These are phyloP conservation scores for Leuciscus waleckii DNA, from an alignment of 2,797 vertebrate species.

Conservation along the genomic window DNA sequence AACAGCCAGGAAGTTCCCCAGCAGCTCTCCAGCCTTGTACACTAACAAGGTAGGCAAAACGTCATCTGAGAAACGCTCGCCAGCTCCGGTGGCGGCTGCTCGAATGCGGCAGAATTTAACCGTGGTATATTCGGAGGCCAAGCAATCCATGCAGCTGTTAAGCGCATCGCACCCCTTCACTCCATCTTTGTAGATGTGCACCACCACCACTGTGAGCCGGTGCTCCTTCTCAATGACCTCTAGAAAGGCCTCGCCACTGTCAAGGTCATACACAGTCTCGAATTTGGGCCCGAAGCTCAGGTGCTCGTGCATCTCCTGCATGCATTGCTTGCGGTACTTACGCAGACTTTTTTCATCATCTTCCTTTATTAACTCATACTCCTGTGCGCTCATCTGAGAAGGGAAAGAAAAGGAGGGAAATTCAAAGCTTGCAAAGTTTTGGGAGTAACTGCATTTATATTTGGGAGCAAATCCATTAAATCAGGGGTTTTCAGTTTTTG, in stretches of 20 bases:
- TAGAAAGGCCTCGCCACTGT: slow-evolving; percentile 86
- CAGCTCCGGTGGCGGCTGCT: slow-evolving; percentile 86
- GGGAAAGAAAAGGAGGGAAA: background rate
- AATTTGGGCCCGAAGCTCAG: slow-evolving; percentile 94
- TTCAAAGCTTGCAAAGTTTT: background rate
- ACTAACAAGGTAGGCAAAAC: slow-evolving; percentile 91
- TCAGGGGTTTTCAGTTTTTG: no score
- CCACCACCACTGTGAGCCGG: slow-evolving; percentile 87
- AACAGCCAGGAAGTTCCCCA: slow-evolving; percentile 92
- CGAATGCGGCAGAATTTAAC: slow-evolving; percentile 97
- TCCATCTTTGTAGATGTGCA: slow-evolving; percentile 90
- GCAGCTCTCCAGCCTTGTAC: slow-evolving; percentile 94
- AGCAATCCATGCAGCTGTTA: slow-evolving; percentile 87
- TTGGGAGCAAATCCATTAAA: background rate
- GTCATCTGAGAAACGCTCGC: slow-evolving; percentile 88
- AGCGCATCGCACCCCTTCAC: slow-evolving; percentile 89
- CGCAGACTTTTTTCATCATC: slow-evolving; percentile 92
- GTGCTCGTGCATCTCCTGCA: slow-evolving; percentile 96
- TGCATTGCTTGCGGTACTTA: slow-evolving; percentile 92
- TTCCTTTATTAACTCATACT: slow-evolving; percentile 91
- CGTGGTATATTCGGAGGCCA: slow-evolving; percentile 86
- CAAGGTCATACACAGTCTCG: slow-evolving; percentile 86
- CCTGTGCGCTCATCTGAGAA: slow-evolving; percentile 94
- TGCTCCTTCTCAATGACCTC: slow-evolving; percentile 93
- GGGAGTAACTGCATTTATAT: background rate